phyloP scores from a whole-genome alignment of 1,140 invertebrate species.

The Pseudobourletiella spinata region DNA sequence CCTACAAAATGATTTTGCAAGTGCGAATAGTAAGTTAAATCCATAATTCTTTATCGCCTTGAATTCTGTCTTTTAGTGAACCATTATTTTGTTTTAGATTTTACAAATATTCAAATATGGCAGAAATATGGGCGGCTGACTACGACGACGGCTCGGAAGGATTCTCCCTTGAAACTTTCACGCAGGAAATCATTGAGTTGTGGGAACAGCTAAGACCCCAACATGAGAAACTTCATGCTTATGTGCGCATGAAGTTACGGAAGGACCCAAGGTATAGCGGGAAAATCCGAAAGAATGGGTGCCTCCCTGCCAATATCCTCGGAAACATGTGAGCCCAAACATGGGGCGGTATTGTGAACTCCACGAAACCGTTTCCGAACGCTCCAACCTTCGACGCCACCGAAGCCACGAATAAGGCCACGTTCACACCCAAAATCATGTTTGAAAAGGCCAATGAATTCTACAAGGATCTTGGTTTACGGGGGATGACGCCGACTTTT shows the following conservation, averaged over 20 bases:
- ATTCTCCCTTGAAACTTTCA: constrained; percentile 45
- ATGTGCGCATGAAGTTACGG: no score
- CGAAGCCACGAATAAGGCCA: constrained; percentile 40
- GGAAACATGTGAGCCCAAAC: constrained; percentile 15
- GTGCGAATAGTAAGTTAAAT: background rate
- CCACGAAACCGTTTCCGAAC: constrained; percentile 43
- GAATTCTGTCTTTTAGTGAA: no score
- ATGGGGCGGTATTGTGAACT: constrained; percentile 45
- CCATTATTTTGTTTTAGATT: constrained; percentile 8
- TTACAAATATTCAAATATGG: constrained; percentile 16
- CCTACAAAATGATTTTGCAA: background rate
- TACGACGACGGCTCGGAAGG: constrained; percentile 6
- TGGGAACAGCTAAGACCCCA: constrained; percentile 69
- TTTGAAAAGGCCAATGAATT: no score
- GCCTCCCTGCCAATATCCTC: constrained; percentile 10
- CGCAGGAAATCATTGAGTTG: constrained; percentile 52
- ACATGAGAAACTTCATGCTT: constrained; percentile 75
- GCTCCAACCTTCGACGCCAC: constrained; percentile 43
- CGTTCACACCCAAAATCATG: no score
- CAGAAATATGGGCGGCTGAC: background rate
- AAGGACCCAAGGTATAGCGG: constrained; percentile 39
- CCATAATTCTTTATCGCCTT: no score
- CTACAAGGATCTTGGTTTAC: constrained; percentile 73
- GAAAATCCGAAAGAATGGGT: constrained; percentile 5
- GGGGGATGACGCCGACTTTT: constrained; percentile 66